Base-by-base conservation (phyloP, 2,888 invertebrate species). In the Ectemnius lituratus region DNA sequence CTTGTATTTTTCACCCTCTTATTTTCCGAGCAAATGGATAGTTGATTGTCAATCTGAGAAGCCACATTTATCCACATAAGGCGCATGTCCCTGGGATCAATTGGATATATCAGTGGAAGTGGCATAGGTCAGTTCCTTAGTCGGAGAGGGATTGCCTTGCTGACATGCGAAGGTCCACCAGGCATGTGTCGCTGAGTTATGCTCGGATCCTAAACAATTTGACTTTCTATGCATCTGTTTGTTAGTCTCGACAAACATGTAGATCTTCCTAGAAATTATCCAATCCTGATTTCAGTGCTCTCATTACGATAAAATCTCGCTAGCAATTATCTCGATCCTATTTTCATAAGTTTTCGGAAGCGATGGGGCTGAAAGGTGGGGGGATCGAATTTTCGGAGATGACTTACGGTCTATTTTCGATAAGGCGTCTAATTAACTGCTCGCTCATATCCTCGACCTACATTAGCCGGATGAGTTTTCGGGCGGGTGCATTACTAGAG, bases 181-280 rank as follows among this genome's bases (percentile, higher is more conserved):
- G 52, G 52, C 52, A 52, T 52, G 52, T 37, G 37, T 37, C 52
- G 16, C n/a, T 16, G 52, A 52, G 52, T 52, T 52, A 52, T 52
- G 52, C 52, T 1, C 16, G 52, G 16, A 6, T 16, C 4, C n/a
- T 52, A 0, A 52, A 14, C 52, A 14, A 52, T 14, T 37, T 8
- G 3, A 8, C 37, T 37, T 11, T 37, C 37, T 37, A 6, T 37
- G 37, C 37, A 8, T 11, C 37, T 11, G 2, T 37, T 37, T 37
- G 37, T 37, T 37, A 8, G 8, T 37, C 37, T 37, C 37, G 37
- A 2, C 37, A 37, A 37, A 2, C 3, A 23, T 23, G 3, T 37
- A 37, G 8, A 11, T 37, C 37, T 37, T 37, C 37, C 37, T 0
- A 1, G 37, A 6, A 8, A 37, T 6, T 4, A 37, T 37, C 8